Evolutionary conservation across 2,888 invertebrate genomes (phyloP).

Genomic region (Pachycephus smyrnensis): DNA sequence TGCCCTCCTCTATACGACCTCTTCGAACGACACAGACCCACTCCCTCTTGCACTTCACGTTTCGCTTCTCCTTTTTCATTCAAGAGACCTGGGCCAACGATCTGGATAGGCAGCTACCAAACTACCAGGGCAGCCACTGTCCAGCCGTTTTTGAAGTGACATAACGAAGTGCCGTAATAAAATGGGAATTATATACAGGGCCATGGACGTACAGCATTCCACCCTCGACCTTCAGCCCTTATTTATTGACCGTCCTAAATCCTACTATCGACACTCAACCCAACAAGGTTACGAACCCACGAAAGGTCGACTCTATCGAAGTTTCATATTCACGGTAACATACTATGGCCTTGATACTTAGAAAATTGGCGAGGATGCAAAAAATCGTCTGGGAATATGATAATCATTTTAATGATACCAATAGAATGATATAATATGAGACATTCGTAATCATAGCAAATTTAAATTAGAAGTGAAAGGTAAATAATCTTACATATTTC

Average conservation of each 20-base stretch:
- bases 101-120: neutral
- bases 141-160: constrained; percentile 33
- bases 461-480: no score
- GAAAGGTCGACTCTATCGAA: neutral
- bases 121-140: constrained; percentile 19
- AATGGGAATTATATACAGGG: constrained; percentile 35
- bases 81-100: neutral
- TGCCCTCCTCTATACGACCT: constrained; percentile 12
- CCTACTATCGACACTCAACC: neutral
- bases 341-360: neutral
- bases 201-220: neutral
- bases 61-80: constrained; percentile 31
- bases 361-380: neutral
- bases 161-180: constrained; percentile 43
- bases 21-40: neutral
- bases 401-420: no score
- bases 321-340: neutral
- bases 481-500: no score
- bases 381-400: no score
- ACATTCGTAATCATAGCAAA: no score
- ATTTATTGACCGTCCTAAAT: constrained; percentile 4
- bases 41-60: neutral
- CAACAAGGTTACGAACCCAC: neutral
- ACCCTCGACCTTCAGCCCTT: neutral
- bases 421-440: no score